These are phyloP conservation scores for Lasioglossum villosulum DNA, from an alignment of 2,888 invertebrate species.

Conservation along the genomic window DNA sequence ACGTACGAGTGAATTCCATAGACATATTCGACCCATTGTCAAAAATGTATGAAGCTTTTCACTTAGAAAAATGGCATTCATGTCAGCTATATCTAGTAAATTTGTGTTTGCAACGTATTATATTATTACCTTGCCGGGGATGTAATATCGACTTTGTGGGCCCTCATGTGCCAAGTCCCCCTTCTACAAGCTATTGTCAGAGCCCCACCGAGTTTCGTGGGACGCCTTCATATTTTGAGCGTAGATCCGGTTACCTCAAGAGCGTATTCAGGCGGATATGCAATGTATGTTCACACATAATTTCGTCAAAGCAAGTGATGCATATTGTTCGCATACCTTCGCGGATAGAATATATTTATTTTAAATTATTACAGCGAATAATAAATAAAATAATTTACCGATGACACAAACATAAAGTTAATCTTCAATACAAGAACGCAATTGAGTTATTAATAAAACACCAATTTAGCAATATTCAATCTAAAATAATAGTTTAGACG, in stretches of 20 bases:
- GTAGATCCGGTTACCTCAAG: background rate
- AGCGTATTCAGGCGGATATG: slow-evolving; percentile 6
- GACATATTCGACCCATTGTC: background rate
- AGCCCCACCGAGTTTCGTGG: background rate
- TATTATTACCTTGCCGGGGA: background rate
- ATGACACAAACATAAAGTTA: background rate
- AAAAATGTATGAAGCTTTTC: background rate
- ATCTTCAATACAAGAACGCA: background rate
- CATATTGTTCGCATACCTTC: background rate
- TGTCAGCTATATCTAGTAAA: background rate
- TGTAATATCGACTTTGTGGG: slow-evolving; percentile 7
- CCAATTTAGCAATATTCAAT: background rate
- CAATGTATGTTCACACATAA: slow-evolving; percentile 5
- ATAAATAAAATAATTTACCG: background rate
- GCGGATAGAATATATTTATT: background rate
- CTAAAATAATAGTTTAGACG: background rate
- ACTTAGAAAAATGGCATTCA: background rate
- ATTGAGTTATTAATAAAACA: too few species aligned
- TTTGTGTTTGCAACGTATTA: background rate
- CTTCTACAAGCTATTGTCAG: background rate
- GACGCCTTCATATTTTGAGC: slow-evolving; percentile 8
- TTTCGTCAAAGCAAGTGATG: background rate
- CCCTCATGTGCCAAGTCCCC: slow-evolving; percentile 1
- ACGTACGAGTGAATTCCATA: background rate
- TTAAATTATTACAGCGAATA: background rate